Evolutionary conservation across 92 coral and sea anemone species (phyloP), one percentile per base, ranked within the genome.

Genomic region (Virgularia gustaviana): DNA sequence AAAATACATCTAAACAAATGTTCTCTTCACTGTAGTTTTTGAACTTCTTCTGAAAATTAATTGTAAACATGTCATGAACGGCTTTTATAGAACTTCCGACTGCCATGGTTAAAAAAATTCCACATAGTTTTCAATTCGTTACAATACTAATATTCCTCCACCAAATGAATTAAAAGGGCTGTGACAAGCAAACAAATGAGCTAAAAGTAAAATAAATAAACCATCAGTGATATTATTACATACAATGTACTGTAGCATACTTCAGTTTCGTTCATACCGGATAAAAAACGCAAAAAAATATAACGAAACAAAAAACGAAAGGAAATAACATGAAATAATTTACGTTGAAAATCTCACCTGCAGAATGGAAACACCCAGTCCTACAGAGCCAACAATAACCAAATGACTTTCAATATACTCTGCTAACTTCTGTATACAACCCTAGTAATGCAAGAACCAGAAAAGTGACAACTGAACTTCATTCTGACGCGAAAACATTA

Each of bases 391-490:
- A 43, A 92, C 72, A 38, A 89, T 65, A 25, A 79, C 65, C 25
- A 92, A 62, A 28, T 86, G 92, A 4, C 73, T 72, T 8, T 81
- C 85, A 41, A 92, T 86, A 42, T 81, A 80, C 43, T 71, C 84
- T 53, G 84, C 79, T 28, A 92, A 70, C 49, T 76, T 77, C 45
- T 75, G 68, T 56, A 92, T 71, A 41, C 98, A 92, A 1, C 98
- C 98, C 98, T 92, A 49, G 20, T 24, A 31, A n/a, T n/a, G n/a
- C n/a, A n/a, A n/a, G n/a, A n/a, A n/a, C n/a, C n/a, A n/a, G n/a
- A 27, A 9, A 11, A 15, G 24, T 15, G 55, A 23, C 9, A 11
- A 13, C 10, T n/a, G 27, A 16, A 10, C 62, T 9, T 9, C 9
- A 9, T 9, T 18, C 9, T 55, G 9, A 15, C 9, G 24, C 24